Percentiles rank a stretch among this genome's conserved stretches.
Conservation (phyloP, 1,140 invertebrate species). For the Bradysia coprophila region DNA sequence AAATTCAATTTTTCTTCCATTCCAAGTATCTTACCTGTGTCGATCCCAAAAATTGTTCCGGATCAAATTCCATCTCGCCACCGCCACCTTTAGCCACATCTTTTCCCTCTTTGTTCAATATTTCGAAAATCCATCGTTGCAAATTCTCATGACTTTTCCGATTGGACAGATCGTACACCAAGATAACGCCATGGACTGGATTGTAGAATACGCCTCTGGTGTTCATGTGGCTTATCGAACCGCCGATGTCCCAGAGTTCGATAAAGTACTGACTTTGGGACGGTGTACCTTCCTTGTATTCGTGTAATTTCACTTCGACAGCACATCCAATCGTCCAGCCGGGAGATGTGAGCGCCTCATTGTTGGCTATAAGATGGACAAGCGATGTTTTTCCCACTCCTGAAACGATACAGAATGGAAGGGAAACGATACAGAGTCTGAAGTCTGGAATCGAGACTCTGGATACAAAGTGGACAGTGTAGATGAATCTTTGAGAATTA, state of each 20-base stretch:
- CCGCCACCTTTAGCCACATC: conserved; percentile 22
- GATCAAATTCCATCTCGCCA: conserved; percentile 58
- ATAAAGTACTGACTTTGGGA: conserved; percentile 82
- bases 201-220: conserved; percentile 84
- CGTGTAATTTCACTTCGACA: conserved; percentile 88
- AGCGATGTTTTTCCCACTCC: conserved; percentile 92
- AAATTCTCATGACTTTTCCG: conserved; percentile 89
- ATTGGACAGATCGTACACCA: conserved; percentile 93
- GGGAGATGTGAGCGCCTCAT: conserved; percentile 63
- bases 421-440: neutral
- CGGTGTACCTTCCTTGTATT: conserved; percentile 86
- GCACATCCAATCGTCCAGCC: conserved; percentile 91
- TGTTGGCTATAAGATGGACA: conserved; percentile 78
- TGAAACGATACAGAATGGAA: conserved; percentile 17
- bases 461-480: neutral
- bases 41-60: conserved; percentile 76
- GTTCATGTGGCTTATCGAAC: conserved; percentile 80
- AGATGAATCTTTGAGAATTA: neutral
- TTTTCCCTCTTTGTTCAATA: conserved; percentile 58
- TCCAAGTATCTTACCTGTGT: conserved; percentile 30
- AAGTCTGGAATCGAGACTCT: neutral
- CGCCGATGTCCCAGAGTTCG: conserved; percentile 92
- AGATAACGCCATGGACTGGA: conserved; percentile 80
- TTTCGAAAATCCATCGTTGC: conserved; percentile 81
- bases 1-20: neutral